Percentiles rank a stretch among this genome's conserved stretches.
phyloP scores from a whole-genome alignment of 1,140 invertebrate genomes.

The Drosophila pruinosa region DNA sequence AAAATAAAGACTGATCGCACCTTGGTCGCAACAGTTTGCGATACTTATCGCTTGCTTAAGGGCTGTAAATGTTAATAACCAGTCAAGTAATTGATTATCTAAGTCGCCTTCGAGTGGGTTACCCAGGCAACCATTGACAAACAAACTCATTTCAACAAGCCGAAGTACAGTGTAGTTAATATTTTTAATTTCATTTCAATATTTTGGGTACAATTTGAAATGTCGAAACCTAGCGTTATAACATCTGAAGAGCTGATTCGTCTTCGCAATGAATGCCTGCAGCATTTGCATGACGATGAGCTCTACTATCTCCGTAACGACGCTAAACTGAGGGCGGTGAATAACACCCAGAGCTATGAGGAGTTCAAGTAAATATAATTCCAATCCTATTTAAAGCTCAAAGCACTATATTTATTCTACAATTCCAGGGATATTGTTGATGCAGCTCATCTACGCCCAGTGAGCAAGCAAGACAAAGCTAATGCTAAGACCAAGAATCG shows the following conservation, averaged over 20 bases:
- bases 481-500: conserved; percentile 73
- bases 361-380: conserved; percentile 84
- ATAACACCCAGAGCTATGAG: conserved; percentile 85
- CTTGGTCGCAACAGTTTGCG: conserved; percentile 1
- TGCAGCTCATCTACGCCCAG: conserved; percentile 83
- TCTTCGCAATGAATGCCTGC: conserved; percentile 54
- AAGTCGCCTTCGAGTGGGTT: conserved; percentile 12
- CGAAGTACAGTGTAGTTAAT: not conserved
- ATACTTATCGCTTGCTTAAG: conserved; percentile 33
- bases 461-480: conserved; percentile 81
- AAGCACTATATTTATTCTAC: not conserved
- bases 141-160: conserved; percentile 24
- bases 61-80: conserved; percentile 61
- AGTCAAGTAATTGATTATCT: conserved; percentile 62
- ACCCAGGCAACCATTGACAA: conserved; percentile 56
- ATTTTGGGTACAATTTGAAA: too few species aligned
- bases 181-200: too few species aligned
- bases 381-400: too few species aligned
- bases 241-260: conserved; percentile 64
- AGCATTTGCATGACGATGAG: conserved; percentile 82
- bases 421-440: conserved; percentile 83
- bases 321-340: conserved; percentile 85
- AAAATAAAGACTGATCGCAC: conserved; percentile 35
- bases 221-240: conserved; percentile 49
- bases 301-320: conserved; percentile 85